These are phyloP conservation scores for Corapipo altera DNA, from an alignment of 2,113 vertebrate genomes.

Conservation along the genomic window DNA sequence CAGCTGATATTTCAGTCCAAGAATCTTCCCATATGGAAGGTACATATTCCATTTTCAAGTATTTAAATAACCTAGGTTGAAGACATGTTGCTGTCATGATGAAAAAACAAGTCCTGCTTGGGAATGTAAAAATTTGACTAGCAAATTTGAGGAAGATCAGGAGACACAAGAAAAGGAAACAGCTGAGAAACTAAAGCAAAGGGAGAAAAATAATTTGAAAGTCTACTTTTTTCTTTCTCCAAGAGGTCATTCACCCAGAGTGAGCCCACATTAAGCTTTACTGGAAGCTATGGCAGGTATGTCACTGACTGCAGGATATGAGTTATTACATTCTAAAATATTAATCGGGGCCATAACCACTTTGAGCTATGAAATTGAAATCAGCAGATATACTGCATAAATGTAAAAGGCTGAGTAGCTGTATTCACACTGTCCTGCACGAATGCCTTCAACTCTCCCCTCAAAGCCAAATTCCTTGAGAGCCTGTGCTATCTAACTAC, in stretches of 20 bases:
- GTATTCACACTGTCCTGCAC: neutral
- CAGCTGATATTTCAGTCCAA: neutral
- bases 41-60: neutral
- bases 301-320: neutral
- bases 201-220: neutral
- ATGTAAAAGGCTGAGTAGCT: neutral
- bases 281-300: neutral
- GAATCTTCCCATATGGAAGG: neutral
- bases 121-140: neutral
- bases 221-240: neutral
- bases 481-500: fast-evolving
- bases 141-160: neutral
- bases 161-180: neutral
- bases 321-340: neutral
- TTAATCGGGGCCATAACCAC: neutral
- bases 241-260: neutral
- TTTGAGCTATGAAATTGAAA: neutral
- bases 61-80: neutral
- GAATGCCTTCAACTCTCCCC: neutral
- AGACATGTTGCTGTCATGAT: neutral
- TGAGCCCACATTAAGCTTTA: neutral
- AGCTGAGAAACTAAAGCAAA: neutral
- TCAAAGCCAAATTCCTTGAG: neutral
- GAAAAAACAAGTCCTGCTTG: neutral
- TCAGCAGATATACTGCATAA: neutral